Evolutionary conservation across 2,797 vertebrate genomes (phyloP), one percentile per base, ranked within the genome.

Genomic region (Syngnathus rostellatus): DNA sequence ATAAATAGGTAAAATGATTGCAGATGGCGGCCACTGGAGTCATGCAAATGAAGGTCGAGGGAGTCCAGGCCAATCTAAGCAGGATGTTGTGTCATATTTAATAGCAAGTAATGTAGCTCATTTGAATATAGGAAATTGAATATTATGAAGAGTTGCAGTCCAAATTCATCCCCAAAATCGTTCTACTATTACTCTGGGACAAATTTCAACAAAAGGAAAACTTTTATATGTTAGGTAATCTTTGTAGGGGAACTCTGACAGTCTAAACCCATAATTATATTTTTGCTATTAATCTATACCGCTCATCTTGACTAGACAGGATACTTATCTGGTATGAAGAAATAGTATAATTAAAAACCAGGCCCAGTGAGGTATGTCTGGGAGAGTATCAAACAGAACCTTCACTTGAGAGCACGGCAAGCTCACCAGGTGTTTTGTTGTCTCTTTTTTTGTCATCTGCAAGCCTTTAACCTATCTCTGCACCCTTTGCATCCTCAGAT

Each of bases 311-410:
- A 58, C 19, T 58, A 0, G 16, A 59, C 31, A 16, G 2, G 6
- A 57, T 31, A 7, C 16, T 59, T 37, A 39, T 59, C 37, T 59
- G 14, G 38, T 38, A 7, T 58, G 8, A 59, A 59, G 17, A 19
- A 59, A 57, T 2, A 31, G 16, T 57, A 2, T 14, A 14, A 57
- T 57, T 57, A 31, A 1, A 59, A 59, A 39, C 8, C 57, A 39
- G 19, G 16, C 57, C 17, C 37, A 59, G 57, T 31, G 57, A 58
- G 31, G 31, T 38, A 58, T 55, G 54, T 57, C 54, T 57, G 54
- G 23, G 31, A 31, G 53, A 55, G 11, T 41, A 31, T 31, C 3
- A 31, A 31, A 50, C 8, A 39, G 16, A 6, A 39, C 17, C 37
- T 39, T 10, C n/a, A 58, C 31, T 38, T 58, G 16, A 17, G 16